Evolutionary conservation across 2,888 invertebrate species (phyloP).

Genomic region (Macrosoma leucophasiata): DNA sequence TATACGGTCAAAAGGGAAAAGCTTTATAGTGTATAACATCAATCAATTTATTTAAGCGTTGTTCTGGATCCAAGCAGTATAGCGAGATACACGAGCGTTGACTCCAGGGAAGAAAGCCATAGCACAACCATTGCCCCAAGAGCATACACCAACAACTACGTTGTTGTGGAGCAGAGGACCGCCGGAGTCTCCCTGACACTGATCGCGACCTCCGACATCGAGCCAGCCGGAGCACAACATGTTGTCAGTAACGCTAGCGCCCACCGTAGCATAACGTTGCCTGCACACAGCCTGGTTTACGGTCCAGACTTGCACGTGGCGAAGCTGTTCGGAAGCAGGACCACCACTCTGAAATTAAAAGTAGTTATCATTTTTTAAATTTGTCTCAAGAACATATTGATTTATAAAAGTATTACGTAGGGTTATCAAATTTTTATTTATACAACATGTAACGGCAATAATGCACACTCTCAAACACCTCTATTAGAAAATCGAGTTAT

Average conservation of each 20-base stretch:
- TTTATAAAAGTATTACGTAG: too few relatives aligned
- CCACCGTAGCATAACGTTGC: conserved; percentile 28
- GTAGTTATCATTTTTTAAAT: too few relatives aligned
- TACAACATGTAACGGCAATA: too few relatives aligned
- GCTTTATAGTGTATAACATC: too few relatives aligned
- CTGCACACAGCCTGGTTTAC: conserved; percentile 35
- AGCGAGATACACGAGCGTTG: conserved; percentile 39
- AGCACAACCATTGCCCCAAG: conserved; percentile 40
- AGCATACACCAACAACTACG: conserved; percentile 29
- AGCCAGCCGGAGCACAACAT: conserved; percentile 51
- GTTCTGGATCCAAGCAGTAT: conserved; percentile 37
- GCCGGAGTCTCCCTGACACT: conserved; percentile 52
- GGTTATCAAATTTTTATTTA: too few relatives aligned
- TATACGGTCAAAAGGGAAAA: too few relatives aligned
- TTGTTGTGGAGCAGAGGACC: conserved; percentile 47
- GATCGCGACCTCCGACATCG: conserved; percentile 49
- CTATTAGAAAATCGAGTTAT: too few relatives aligned
- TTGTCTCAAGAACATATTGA: too few relatives aligned
- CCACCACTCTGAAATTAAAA: conserved; percentile 17
- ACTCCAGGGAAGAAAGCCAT: conserved; percentile 33
- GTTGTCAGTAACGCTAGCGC: conserved; percentile 33
- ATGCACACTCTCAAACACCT: too few relatives aligned
- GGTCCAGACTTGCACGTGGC: conserved; percentile 38
- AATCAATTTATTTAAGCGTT: conserved; percentile 31
- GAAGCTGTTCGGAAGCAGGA: conserved; percentile 30